Evolutionary conservation across 2,797 vertebrate species (phyloP), one percentile per base, ranked within the genome.

Genomic region (Podarcis siculus): DNA sequence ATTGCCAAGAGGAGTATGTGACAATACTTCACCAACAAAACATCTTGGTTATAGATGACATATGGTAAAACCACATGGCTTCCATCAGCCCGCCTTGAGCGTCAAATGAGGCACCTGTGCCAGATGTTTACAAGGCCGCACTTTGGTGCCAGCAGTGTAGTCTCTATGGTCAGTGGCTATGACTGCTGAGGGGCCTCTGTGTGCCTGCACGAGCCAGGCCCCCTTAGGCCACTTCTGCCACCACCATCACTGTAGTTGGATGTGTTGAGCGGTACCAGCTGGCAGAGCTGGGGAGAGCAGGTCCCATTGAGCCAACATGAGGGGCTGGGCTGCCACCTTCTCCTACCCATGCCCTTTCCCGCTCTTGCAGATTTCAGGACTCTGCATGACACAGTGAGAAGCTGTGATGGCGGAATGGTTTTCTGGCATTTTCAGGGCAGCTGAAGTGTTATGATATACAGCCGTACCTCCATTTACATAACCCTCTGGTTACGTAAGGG

Each of bases 151-250:
- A 85, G 76, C 42, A 2, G 55, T 75, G 4, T 32, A 5, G 66
- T 61, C 89, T 89, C 92, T 79, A 91, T 91, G 91, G 92, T 85
- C 85, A 83, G 83, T 71, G 27, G 27, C 9, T 15, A 19, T 27
- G 72, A 30, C 45, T 32, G 58, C 69, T 61, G 82, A 58, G 82
- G 81, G 83, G 85, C 42, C 25, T 25, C 19, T 49, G 58, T 71
- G 94, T 92, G 94, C 94, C 32, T 93, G 92, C 94, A 94, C 82
- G 86, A 92, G 90, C 85, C 91, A 91, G 92, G 87, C 85, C 86
- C 85, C 81, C 89, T 8, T 82, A 91, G 92, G 87, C 89, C 87
- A 87, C 90, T 67, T 82, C 87, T 73, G 87, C 77, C 30, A 9
- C 30, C 82, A 12, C 32, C 32, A 9, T 3, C 69, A 4, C 81